phyloP scores from a whole-genome alignment of 2,113 vertebrate genomes.

The Egretta garzetta region DNA sequence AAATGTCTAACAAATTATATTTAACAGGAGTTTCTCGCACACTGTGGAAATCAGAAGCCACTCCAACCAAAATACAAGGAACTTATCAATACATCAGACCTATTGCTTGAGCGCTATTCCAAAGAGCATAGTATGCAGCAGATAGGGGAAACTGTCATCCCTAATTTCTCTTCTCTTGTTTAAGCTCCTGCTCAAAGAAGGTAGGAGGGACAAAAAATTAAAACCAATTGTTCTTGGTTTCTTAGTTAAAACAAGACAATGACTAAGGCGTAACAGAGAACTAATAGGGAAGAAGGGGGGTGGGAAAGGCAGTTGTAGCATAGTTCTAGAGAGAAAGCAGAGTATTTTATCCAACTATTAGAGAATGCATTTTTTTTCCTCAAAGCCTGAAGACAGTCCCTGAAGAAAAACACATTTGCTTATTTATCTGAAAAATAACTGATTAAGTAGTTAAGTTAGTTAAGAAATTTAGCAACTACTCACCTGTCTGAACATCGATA shows the following conservation, averaged over 20 bases:
- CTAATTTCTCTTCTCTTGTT: not conserved
- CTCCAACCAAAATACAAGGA: not conserved
- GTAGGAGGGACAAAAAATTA: not conserved
- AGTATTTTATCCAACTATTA: not conserved
- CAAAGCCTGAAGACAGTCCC: not conserved
- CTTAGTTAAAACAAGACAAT: not conserved
- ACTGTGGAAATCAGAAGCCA: not conserved
- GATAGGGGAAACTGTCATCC: not conserved
- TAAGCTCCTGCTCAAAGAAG: not conserved
- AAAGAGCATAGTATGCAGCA: not conserved
- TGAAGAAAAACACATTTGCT: not conserved
- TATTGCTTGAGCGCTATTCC: not conserved
- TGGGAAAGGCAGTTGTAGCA: not conserved
- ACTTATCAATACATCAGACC: not conserved
- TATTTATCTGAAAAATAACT: not conserved
- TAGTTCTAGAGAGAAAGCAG: not conserved
- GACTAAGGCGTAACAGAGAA: not conserved
- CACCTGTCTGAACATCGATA: constrained; percentile 97
- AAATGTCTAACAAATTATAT: not conserved
- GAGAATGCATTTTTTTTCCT: not conserved
- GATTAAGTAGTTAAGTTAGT: not conserved
- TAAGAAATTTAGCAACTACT: constrained; percentile 35
- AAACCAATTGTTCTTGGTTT: not conserved
- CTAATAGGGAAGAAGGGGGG: not conserved
- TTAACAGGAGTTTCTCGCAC: not conserved